Evolutionary conservation across 2,888 invertebrate species (phyloP), one percentile per base, ranked within the genome.

Genomic region (Parnassius smintheus): DNA sequence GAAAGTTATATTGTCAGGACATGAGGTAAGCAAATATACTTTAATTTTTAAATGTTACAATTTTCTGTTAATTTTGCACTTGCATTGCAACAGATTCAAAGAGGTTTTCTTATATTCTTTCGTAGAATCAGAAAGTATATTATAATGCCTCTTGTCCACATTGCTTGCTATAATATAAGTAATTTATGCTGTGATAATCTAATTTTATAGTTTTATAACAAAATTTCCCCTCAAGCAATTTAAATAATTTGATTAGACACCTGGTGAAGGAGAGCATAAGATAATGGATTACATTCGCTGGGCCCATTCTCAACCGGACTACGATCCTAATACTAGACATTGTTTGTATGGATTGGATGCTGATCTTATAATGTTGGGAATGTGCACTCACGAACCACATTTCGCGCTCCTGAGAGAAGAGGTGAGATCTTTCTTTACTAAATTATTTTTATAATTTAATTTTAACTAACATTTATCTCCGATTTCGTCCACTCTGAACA

Each of bases 261-360:
- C 99, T 1, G 99, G 99, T 0, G 99, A 99, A 92, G 99, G 98
- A 1, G 98, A 99, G 84, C 98, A 98, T 81, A 99, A 99, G 89
- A 98, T 99, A 67, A 99, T 99, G 99, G 99, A 99, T 84, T 99
- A 98, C 80, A 99, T 99, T 72, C 93, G 99, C 2, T 96, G 94
- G 87, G 93, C 97, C 76, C 96, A 97, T 73, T 94, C 97, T 0
- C 95, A 96, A 80, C 94, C 96, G 0, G 95, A 94, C 65, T 98
- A 98, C 80, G 95, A 99, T 83, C 95, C 96, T 0, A 96, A 98
- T 82, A 98, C 98, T 0, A 91, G 98, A 18, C 99, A 99, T 85
- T 99, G 99, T 82, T 93, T 99, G 56, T 99, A 99, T 82, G 99
- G 99, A 0, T 92, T 99, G 35, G 99, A 99, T 86, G 99, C 99